Percentiles rank a stretch among this genome's conserved stretches.
Conservation (phyloP, 2,888 invertebrate genomes). For the Bembecia ichneumoniformis region DNA sequence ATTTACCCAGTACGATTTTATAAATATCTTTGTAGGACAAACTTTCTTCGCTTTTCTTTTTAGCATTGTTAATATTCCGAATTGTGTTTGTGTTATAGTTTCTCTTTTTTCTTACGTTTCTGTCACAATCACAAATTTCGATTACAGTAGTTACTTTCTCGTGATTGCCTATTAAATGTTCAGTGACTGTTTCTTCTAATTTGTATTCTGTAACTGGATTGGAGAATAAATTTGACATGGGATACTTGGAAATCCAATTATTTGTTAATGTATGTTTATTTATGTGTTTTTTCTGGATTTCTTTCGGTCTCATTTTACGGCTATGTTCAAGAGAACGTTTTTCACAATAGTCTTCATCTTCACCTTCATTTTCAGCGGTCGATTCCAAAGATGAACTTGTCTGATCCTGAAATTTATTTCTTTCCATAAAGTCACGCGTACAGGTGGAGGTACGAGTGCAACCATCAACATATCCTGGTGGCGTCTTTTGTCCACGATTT, state of each 20-base stretch:
- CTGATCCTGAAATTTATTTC: conserved; percentile 32
- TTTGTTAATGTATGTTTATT: too few relatives aligned
- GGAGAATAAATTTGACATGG: background rate
- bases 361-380: conserved; percentile 7
- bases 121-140: conserved; percentile 19
- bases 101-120: conserved; percentile 23
- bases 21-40: background rate
- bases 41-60: too few relatives aligned
- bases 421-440: conserved; percentile 47
- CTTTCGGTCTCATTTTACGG: conserved; percentile 8
- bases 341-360: conserved; percentile 60
- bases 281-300: background rate
- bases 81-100: conserved; percentile 4
- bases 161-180: too few relatives aligned
- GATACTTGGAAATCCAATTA: too few relatives aligned
- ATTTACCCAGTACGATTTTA: background rate
- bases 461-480: conserved; percentile 55
- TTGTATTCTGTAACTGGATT: too few relatives aligned
- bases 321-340: conserved; percentile 39
- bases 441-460: conserved; percentile 61
- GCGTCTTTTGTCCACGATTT: conserved; percentile 37
- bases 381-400: conserved; percentile 19
- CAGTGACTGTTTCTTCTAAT: too few relatives aligned
- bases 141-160: background rate
- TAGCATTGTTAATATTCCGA: too few relatives aligned